Evolutionary conservation across 2,797 vertebrate genomes (phyloP).

Genomic region (Rallus crepitans): DNA sequence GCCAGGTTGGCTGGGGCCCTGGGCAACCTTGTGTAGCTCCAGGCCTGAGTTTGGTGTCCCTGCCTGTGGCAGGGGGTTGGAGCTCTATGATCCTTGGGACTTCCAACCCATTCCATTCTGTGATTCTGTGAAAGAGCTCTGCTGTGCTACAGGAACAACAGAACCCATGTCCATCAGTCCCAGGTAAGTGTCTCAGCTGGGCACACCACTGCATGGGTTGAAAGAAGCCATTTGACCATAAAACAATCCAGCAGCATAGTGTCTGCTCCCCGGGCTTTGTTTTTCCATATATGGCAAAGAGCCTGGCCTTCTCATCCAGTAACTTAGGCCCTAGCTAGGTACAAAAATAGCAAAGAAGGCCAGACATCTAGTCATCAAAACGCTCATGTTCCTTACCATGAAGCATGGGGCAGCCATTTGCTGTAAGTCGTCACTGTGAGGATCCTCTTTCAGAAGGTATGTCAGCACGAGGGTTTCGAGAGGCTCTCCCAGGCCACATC

Average conservation of each 20-base stretch:
- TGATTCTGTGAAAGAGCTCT: neutral
- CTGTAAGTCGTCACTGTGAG: neutral
- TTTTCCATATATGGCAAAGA: slow-evolving; percentile 25
- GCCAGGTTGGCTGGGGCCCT: no score
- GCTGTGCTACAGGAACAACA: neutral
- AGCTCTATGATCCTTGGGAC: no score
- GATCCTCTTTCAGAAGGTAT: slow-evolving; percentile 18
- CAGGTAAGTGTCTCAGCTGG: neutral
- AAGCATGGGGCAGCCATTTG: neutral
- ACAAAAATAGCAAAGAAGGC: neutral
- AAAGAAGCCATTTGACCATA: neutral
- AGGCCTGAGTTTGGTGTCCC: no score
- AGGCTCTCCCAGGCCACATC: slow-evolving; percentile 23
- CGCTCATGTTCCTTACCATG: neutral
- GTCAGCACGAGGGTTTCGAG: neutral
- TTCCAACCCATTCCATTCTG: no score
- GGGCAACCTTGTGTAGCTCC: no score
- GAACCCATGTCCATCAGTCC: neutral
- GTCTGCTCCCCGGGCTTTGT: neutral
- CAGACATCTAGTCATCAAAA: neutral
- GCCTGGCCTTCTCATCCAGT: neutral
- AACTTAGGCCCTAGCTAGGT: neutral
- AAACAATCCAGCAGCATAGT: accelerated
- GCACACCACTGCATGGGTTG: accelerated
- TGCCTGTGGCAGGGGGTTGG: no score